Evolutionary conservation across 2,113 vertebrate species (phyloP).

Genomic region (Platanista minor): DNA sequence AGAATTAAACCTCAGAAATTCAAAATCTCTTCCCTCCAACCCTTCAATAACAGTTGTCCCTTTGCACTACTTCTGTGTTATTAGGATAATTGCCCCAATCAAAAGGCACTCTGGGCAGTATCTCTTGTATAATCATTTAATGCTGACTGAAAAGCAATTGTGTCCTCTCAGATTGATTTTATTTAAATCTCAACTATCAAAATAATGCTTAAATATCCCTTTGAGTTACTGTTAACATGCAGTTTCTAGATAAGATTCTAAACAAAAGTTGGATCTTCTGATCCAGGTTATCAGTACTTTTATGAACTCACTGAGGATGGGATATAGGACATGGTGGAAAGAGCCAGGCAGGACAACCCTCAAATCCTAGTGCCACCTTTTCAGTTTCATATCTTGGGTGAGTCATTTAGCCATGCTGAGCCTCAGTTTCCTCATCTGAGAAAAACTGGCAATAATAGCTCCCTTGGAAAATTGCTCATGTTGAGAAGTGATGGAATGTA

Average conservation of each 20-base stretch:
- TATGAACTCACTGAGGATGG: not conserved
- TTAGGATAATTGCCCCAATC: not conserved
- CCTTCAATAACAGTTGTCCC: not conserved
- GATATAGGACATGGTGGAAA: not conserved
- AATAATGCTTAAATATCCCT: not conserved
- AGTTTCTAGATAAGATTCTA: not conserved
- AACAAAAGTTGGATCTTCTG: not conserved
- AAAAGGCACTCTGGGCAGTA: not conserved
- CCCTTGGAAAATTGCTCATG: not conserved
- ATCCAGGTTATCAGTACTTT: not conserved
- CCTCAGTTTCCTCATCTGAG: not conserved
- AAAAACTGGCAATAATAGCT: not conserved
- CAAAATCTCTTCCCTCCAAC: too few relatives aligned
- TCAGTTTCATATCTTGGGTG: not conserved
- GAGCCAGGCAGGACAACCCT: not conserved
- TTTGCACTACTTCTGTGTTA: not conserved
- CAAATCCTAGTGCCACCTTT: not conserved
- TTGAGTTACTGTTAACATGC: not conserved
- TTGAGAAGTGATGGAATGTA: not conserved
- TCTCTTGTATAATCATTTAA: not conserved
- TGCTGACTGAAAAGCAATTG: not conserved
- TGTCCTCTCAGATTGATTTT: not conserved
- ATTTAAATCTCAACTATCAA: not conserved
- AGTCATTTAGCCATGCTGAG: not conserved
- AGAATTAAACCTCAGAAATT: not conserved